Base-by-base conservation (phyloP, 2,888 invertebrate species). In the Galeruca laticollis region DNA sequence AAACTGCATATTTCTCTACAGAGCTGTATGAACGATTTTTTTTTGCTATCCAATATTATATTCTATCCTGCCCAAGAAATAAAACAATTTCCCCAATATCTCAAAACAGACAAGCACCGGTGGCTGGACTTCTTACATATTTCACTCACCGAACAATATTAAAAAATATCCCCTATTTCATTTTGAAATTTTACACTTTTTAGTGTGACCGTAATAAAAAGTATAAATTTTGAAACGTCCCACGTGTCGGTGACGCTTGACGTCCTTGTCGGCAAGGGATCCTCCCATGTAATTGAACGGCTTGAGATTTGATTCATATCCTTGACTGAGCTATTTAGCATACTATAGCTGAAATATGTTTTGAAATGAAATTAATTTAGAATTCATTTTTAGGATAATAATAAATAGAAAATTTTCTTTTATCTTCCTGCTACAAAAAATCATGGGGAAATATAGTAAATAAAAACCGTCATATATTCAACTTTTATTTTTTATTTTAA, bases 131-230 rank as follows among this genome's bases (percentile, higher is more conserved):
- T 74, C 70, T 66, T 74, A 78, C 77, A 78, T 77, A 78, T 78
- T 76, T 79, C 78, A 77, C 77, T 76, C 68, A 73, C 68, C 76
- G 73, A 69, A 62, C 77, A 74, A 80, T 80, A 80, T 80, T 80
- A 79, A 80, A 26, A 80, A 80, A 78, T 74, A 73, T 76, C 78
- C 80, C 78, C 71, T 67, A 67, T 74, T 75, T 77, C 75, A 78
- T 80, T 79, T 80, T 82, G 80, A 77, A 82, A 66, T 66, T 66
- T 66, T 66, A 66, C 66, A 66, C 66, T 66, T 66, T 66, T 66
- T 49, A 66, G 66, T 66, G 54, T 80, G 81, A 68, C 64, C 60
- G 54, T 57, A 57, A 57, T 57, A 57, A 57, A 57, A 57, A 57
- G 18, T 57, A 57, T 57, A 57, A 57, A 57, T 57, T 57, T 57